Conservation (phyloP, 2,113 vertebrate genomes). For the Syrrhaptes paradoxus region DNA sequence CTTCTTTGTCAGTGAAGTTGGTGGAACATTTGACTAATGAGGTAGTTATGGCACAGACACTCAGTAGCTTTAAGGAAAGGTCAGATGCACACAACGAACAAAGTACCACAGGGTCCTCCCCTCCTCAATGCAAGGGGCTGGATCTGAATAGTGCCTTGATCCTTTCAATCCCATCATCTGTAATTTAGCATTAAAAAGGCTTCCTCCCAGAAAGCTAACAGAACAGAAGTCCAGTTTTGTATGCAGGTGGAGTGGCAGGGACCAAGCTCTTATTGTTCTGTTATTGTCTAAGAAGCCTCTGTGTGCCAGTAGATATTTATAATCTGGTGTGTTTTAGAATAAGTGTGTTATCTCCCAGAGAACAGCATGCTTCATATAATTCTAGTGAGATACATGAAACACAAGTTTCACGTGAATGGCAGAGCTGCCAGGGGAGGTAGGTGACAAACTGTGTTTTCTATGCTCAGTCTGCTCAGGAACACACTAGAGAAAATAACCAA, state of each 20-base stretch:
- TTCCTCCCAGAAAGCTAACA: neutral
- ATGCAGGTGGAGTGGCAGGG: neutral
- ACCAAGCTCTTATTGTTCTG: neutral
- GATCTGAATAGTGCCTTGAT: neutral
- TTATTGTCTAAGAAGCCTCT: conserved; percentile 21
- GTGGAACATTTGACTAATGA: neutral
- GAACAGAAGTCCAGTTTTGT: neutral
- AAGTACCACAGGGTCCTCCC: neutral
- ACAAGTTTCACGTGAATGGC: neutral
- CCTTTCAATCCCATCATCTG: conserved; percentile 2
- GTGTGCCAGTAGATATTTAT: conserved; percentile 44
- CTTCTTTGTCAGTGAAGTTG: neutral
- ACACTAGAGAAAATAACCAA: neutral
- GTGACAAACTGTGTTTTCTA: neutral
- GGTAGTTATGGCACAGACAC: neutral
- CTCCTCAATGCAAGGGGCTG: conserved; percentile 23
- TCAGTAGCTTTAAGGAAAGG: neutral
- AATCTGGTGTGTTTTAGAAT: conserved; percentile 30
- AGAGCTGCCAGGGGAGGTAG: neutral
- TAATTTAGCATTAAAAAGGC: neutral
- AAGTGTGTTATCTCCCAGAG: conserved; percentile 38
- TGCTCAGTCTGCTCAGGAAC: neutral
- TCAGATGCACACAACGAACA: neutral
- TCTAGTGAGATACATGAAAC: conserved; percentile 26
- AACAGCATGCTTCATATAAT: conserved; percentile 46